phyloP scores from a whole-genome alignment of 2,888 invertebrate species.

The Arenicola marina region DNA sequence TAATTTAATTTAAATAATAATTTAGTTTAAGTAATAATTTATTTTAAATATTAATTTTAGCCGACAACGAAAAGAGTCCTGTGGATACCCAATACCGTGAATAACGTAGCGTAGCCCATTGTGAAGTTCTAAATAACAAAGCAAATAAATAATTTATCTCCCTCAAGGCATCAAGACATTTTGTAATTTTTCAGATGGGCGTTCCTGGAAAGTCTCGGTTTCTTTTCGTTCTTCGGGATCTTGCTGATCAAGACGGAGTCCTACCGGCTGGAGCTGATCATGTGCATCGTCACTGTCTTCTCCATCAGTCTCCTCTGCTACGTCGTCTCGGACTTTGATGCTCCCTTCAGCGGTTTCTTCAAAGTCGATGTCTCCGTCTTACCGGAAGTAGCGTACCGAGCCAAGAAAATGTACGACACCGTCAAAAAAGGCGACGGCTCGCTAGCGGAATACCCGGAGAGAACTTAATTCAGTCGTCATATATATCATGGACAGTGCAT shows the following conservation, averaged over 20 bases:
- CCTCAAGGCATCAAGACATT: too few species aligned
- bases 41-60: too few species aligned
- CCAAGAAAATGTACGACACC: constrained; percentile 36
- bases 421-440: constrained; percentile 23
- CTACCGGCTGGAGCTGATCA: constrained; percentile 43
- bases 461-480: too few species aligned
- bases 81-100: too few species aligned
- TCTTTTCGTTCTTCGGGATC: constrained; percentile 49
- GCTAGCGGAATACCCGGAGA: constrained; percentile 21
- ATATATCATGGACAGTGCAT: too few species aligned
- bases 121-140: too few species aligned
- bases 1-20: too few species aligned
- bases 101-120: too few species aligned
- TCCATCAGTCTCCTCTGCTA: constrained; percentile 48
- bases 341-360: constrained; percentile 41
- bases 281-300: constrained; percentile 52
- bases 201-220: constrained; percentile 47
- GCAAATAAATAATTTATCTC: too few species aligned
- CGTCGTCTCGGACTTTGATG: constrained; percentile 33
- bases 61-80: too few species aligned
- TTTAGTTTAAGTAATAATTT: too few species aligned
- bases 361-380: constrained; percentile 43
- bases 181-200: constrained; percentile 46
- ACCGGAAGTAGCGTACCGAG: constrained; percentile 36
- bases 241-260: constrained; percentile 42